These are phyloP conservation scores for Sphenopsis melanotis DNA, from an alignment of 2,797 vertebrate genomes.

Conservation along the genomic window DNA sequence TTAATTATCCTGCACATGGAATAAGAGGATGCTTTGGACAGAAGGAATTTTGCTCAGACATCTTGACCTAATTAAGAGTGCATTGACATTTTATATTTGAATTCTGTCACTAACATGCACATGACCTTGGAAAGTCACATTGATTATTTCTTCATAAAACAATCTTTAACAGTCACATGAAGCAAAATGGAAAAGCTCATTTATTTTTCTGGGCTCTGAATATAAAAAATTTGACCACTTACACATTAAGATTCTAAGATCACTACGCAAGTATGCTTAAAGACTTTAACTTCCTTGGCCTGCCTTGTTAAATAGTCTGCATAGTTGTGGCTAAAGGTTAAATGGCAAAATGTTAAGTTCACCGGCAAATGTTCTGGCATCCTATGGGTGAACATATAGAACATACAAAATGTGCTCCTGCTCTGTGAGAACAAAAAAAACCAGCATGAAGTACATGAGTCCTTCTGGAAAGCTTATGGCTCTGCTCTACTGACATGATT, in stretches of 20 bases:
- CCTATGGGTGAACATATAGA: not conserved
- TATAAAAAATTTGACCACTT: not conserved
- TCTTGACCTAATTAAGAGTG: slow-evolving; percentile 53
- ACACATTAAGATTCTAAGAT: not conserved
- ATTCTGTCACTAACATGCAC: slow-evolving; percentile 17
- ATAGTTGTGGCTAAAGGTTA: slow-evolving; percentile 30
- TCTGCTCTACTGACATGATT: not conserved
- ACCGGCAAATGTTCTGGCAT: not conserved
- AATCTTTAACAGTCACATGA: not conserved
- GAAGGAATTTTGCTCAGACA: slow-evolving; percentile 45
- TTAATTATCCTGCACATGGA: slow-evolving; percentile 40
- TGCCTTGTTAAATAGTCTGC: not conserved
- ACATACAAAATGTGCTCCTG: not conserved
- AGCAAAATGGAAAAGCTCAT: not conserved
- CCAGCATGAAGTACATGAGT: not conserved
- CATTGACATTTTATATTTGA: slow-evolving; percentile 48
- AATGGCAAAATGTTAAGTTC: not conserved
- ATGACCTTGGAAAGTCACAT: slow-evolving; percentile 31
- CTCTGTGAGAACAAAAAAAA: not conserved
- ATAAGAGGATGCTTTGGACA: not conserved
- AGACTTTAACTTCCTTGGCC: not conserved
- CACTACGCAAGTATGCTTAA: not conserved
- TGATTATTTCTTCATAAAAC: slow-evolving; percentile 48
- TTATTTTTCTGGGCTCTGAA: slow-evolving; percentile 21
- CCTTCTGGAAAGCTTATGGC: not conserved